These are phyloP conservation scores for Desmodus rotundus DNA, from an alignment of 2,113 vertebrate genomes.

Conservation along the genomic window DNA sequence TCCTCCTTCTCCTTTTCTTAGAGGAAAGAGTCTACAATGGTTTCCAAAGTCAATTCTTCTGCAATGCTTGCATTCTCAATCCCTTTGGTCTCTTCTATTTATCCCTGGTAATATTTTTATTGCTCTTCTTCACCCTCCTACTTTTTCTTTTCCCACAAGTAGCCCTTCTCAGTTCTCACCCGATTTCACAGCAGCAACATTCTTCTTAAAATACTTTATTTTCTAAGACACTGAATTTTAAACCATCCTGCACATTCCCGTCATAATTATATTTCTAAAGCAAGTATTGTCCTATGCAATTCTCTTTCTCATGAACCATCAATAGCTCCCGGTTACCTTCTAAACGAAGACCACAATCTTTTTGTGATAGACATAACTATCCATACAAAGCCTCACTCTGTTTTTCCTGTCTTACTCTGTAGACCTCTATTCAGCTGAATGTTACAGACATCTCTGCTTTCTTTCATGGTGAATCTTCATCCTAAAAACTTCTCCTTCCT, in stretches of 20 bases:
- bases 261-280: neutral
- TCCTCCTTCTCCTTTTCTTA: neutral
- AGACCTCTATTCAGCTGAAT: neutral
- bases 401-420: neutral
- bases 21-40: neutral
- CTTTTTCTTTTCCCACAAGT: neutral
- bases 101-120: neutral
- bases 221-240: neutral
- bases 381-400: neutral
- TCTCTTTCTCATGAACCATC: neutral
- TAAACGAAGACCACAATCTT: neutral
- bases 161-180: neutral
- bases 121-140: neutral
- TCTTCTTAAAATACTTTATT: constrained; percentile 1
- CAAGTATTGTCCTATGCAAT: neutral
- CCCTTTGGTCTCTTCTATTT: neutral
- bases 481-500: neutral
- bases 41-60: neutral
- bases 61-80: neutral
- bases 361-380: neutral
- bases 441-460: neutral
- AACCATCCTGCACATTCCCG: neutral
- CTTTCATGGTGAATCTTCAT: neutral
- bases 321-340: neutral
- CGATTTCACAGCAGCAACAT: neutral